Evolutionary conservation across 2,113 vertebrate genomes (phyloP).

Genomic region (Heteronetta atricapilla): DNA sequence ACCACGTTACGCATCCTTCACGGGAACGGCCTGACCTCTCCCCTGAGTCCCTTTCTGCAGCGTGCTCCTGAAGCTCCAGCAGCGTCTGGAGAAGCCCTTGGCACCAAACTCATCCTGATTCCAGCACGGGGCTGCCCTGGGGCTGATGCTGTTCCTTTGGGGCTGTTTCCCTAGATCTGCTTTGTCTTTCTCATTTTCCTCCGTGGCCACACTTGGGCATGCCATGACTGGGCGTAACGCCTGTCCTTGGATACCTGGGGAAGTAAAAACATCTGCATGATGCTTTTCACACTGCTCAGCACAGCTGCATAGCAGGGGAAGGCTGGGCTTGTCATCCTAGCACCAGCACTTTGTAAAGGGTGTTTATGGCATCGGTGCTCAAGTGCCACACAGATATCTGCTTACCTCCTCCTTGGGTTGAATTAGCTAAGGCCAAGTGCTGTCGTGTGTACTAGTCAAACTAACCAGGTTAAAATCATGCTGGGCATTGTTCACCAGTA

Average conservation of each 20-base stretch:
- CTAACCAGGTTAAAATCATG: neutral
- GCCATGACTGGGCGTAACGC: fast-evolving
- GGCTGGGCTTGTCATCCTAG: neutral
- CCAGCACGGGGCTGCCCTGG: neutral
- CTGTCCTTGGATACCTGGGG: neutral
- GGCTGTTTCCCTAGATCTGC: neutral
- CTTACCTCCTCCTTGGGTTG: neutral
- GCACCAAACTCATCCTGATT: neutral
- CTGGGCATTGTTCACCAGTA: neutral
- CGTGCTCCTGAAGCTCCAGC: fast-evolving
- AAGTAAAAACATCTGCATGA: neutral
- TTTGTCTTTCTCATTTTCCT: neutral
- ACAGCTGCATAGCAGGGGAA: neutral
- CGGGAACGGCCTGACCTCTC: neutral
- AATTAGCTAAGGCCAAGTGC: neutral
- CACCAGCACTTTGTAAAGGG: neutral
- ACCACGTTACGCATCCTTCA: neutral
- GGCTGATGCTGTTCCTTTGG: neutral
- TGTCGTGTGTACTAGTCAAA: neutral
- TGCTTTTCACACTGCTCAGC: neutral
- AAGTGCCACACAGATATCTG: neutral
- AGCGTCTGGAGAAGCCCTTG: neutral
- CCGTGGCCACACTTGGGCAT: fast-evolving
- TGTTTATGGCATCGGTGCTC: neutral
- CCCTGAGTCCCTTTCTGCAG: neutral